Base-by-base conservation (phyloP, 2,797 vertebrate species). In the Kryptopterus vitreolus region DNA sequence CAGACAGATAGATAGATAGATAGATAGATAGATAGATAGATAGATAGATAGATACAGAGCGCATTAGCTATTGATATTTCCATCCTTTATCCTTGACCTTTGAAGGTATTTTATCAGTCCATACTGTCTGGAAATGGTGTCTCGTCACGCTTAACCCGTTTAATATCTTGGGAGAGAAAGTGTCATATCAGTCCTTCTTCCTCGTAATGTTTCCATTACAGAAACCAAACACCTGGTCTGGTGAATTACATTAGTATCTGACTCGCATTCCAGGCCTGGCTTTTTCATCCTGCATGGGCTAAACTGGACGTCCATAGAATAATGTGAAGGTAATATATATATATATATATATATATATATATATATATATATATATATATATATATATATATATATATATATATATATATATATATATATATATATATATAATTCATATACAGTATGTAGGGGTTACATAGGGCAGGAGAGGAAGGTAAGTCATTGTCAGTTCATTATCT, bases 31-130 rank as follows among this genome's bases (percentile, higher is more conserved):
- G 88, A 29, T 16, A 15, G 58, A 29, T 29, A 26, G 57, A 15
- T 29, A 26, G 58, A 59, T 6, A 79, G 84, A 89, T 89, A 82
- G 88, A 89, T 87, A 75, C 79, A 76, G 79, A 80, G 86, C 87
- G 86, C 79, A 85, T 88, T 82, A 86, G 88, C 90, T 88, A 88
- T 89, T 88, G 88, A 88, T 87, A 89, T 90, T 89, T 89, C 89
- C 88, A 90, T 92, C 89, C 82, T 85, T 92, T 88, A 86, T 77
- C 83, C 87, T 87, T 91, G 90, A 93, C 91, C 91, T 93, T 93
- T 92, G 82, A 88, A 90, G 89, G 90, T n/a, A n/a, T n/a, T 92
- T 91, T 91, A 92, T 88, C 88, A 90, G 85, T 86, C 61, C 57
- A 82, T 83, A 83, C 80, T 53, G n/a, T 46, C 85, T 88, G 84